phyloP scores from a whole-genome alignment of 2,888 invertebrate genomes.

The Uropetala carovei region DNA sequence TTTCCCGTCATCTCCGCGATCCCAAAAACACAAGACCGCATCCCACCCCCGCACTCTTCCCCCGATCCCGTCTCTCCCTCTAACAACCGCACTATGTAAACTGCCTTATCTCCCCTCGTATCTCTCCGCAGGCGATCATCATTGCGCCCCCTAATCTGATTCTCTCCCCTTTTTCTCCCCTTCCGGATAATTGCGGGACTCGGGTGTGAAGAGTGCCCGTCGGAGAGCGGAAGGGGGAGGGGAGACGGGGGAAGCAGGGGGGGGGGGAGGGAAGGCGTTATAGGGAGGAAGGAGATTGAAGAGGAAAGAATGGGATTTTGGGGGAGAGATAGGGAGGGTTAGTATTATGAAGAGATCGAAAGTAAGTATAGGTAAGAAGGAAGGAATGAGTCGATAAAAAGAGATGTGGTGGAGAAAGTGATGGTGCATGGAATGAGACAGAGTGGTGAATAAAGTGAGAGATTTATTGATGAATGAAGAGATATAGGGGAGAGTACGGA shows the following conservation, averaged over 20 bases:
- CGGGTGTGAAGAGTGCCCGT: constrained; percentile 23
- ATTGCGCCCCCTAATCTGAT: constrained; percentile 37
- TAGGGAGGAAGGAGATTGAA: neutral
- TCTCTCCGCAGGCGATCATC: constrained; percentile 60
- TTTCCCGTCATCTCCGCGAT: neutral
- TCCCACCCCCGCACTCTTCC: neutral
- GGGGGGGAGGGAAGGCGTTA: neutral
- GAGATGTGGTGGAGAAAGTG: no score
- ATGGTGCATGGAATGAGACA: no score
- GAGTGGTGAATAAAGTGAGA: no score
- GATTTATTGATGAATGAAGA: no score
- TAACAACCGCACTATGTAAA: constrained; percentile 58
- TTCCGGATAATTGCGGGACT: constrained; percentile 53
- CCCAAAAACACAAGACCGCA: constrained; percentile 9
- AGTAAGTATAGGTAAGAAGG: no score
- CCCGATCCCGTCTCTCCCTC: neutral
- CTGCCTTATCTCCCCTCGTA: constrained; percentile 46
- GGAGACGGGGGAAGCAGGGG: neutral
- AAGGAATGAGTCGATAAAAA: no score
- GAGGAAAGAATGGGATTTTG: neutral
- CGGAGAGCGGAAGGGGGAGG: neutral
- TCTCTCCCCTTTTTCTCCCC: constrained; percentile 5
- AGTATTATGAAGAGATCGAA: no score
- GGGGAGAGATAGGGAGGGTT: no score
- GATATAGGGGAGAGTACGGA: no score